Percentiles rank a stretch among this genome's conserved stretches.
phyloP scores from a whole-genome alignment of 2,888 invertebrate species.

The Rhaphigaster nebulosa region DNA sequence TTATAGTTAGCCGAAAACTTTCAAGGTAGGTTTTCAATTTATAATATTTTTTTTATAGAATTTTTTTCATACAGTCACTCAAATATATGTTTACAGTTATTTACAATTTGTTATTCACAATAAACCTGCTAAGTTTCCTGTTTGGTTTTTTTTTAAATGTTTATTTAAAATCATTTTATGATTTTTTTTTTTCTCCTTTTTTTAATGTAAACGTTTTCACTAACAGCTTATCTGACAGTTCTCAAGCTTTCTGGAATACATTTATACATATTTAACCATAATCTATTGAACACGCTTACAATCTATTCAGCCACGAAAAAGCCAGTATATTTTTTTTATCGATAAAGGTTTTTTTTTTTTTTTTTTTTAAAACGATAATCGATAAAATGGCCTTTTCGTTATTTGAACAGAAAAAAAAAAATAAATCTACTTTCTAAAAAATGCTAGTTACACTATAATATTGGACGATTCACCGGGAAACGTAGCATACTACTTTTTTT shows the following conservation, averaged over 20 bases:
- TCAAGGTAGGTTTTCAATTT: not conserved
- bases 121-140: constrained; percentile 44
- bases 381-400: not conserved
- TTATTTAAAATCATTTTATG: not conserved
- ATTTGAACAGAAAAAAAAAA: not conserved
- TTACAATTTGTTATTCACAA: constrained; percentile 49
- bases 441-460: constrained; percentile 27
- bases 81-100: constrained; percentile 56
- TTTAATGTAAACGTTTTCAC: constrained; percentile 1
- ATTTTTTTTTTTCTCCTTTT: not conserved
- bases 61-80: not conserved
- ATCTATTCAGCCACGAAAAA: not conserved
- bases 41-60: constrained; percentile 6
- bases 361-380: not conserved
- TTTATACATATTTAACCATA: not conserved
- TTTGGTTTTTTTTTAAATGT: not conserved
- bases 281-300: constrained; percentile 32
- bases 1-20: not conserved
- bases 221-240: not conserved
- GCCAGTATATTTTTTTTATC: not conserved
- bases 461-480: constrained; percentile 45
- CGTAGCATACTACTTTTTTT: constrained; percentile 7
- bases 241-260: not conserved
- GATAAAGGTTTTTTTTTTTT: not conserved
- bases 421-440: not conserved